These are phyloP conservation scores for Hofmannophila pseudospretella DNA, from an alignment of 2,888 invertebrate genomes.

Conservation along the genomic window DNA sequence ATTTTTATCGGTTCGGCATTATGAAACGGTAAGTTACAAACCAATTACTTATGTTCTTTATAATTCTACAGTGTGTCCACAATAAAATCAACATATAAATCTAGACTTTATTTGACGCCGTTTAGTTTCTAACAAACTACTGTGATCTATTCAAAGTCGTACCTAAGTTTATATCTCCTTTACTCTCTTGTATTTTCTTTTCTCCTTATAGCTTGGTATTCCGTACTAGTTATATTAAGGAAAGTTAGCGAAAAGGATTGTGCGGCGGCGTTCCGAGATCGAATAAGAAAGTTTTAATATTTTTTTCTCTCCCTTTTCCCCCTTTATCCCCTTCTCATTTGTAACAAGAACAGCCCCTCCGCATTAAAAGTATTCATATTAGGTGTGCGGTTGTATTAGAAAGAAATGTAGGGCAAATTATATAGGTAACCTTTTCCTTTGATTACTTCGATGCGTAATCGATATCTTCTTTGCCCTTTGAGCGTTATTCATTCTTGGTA, in stretches of 20 bases:
- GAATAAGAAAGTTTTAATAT: slow-evolving; percentile 58
- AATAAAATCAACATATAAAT: too few species aligned
- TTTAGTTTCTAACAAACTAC: too few species aligned
- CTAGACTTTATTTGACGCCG: too few species aligned
- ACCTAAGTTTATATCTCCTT: slow-evolving; percentile 12
- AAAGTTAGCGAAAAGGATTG: slow-evolving; percentile 54
- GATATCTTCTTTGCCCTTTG: not conserved
- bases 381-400: slow-evolving; percentile 13
- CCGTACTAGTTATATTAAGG: slow-evolving; percentile 33
- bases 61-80: too few species aligned
- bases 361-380: slow-evolving; percentile 28
- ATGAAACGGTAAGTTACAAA: too few species aligned
- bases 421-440: not conserved
- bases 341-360: slow-evolving; percentile 23
- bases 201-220: slow-evolving; percentile 17
- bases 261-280: slow-evolving; percentile 35
- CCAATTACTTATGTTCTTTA: too few species aligned
- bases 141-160: too few species aligned
- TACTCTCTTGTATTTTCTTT: slow-evolving; percentile 16
- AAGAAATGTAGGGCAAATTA: slow-evolving; percentile 12
- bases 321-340: slow-evolving; percentile 38
- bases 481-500: not conserved
- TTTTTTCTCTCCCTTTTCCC: slow-evolving; percentile 33
- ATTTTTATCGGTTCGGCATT: too few species aligned
- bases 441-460: not conserved